Evolutionary conservation across 2,113 vertebrate species (phyloP).

Genomic region (Notarius quadriscutis): DNA sequence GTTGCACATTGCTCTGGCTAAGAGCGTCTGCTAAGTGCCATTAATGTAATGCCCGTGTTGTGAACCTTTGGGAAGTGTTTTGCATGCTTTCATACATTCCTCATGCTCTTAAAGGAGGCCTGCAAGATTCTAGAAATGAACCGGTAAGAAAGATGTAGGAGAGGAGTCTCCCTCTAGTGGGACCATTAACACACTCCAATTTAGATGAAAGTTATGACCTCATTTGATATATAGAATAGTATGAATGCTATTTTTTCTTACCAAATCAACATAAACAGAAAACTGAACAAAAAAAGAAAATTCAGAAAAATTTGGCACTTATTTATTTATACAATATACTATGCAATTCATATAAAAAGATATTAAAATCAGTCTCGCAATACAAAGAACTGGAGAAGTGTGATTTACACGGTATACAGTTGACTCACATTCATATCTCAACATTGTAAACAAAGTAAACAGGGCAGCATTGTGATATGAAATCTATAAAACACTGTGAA

Average conservation of each 20-base stretch:
- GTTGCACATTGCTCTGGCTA: too few relatives aligned
- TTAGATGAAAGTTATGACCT: not conserved
- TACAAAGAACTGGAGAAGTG: not conserved
- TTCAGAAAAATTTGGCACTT: not conserved
- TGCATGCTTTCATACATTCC: not conserved
- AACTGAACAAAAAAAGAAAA: not conserved
- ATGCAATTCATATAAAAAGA: constrained; percentile 1
- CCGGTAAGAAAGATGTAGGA: not conserved
- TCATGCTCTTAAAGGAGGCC: not conserved
- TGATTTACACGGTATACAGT: not conserved
- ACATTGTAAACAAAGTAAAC: not conserved
- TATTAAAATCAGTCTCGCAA: constrained; percentile 6
- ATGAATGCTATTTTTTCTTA: not conserved
- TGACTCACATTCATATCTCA: not conserved
- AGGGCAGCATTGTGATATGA: not conserved
- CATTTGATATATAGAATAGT: not conserved
- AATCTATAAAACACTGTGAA: not conserved
- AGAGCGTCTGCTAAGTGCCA: too few relatives aligned
- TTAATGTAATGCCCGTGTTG: too few relatives aligned
- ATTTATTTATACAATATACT: constrained; percentile 18
- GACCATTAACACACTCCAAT: not conserved
- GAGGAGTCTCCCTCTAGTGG: constrained; percentile 18
- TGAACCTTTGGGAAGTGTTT: not conserved
- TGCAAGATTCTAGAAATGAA: not conserved
- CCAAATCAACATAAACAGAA: not conserved